Base-by-base conservation (phyloP, 1,140 invertebrate species). In the Penaeus indicus region DNA sequence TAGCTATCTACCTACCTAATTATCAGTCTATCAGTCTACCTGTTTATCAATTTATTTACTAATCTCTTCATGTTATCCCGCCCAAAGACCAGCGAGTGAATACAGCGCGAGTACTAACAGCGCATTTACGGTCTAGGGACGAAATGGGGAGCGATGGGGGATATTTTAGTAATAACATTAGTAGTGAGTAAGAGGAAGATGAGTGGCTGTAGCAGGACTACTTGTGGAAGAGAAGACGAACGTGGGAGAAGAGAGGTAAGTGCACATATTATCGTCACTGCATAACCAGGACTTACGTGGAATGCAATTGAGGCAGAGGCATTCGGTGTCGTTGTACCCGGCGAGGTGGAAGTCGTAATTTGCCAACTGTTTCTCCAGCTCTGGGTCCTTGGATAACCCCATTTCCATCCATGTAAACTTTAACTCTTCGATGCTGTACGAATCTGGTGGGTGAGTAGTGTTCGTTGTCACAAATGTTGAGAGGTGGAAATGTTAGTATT, bases 331-430 rank as follows among this genome's bases (percentile, higher is more conserved):
- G 62, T 84, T 84, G 60, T 69, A 54, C 22, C 64, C n/a, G 64
- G 54, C 75, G 25, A 84, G 38, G 47, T 84, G 82, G 82, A 84
- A 84, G 82, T 84, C 82, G 27, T 84, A 84, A n/a, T 69, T 69
- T 27, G 82, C 63, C 8, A 84, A 62, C 3, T 69, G 82, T 47
- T 84, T 84, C 38, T 69, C 38, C 11, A 84, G 64, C 27, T 84
- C 82, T 38, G 67, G 54, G 82, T 84, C 82, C 82, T 69, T 11
- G 4, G 82, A 69, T 7, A 84, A 64, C 54, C 82, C 75, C 5
- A 69, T 69, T 8, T 69, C 75, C 82, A 84, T 64, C 82, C 82
- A 84, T 54, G 61, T 54, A 60, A 84, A 54, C 10, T 25, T 47
- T 69, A 42, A 64, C 54, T 84, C 63, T 84, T 69, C 18, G 82